Evolutionary conservation across 2,113 vertebrate genomes (phyloP), one percentile per base, ranked within the genome.

Genomic region (Coptodon rendalli): DNA sequence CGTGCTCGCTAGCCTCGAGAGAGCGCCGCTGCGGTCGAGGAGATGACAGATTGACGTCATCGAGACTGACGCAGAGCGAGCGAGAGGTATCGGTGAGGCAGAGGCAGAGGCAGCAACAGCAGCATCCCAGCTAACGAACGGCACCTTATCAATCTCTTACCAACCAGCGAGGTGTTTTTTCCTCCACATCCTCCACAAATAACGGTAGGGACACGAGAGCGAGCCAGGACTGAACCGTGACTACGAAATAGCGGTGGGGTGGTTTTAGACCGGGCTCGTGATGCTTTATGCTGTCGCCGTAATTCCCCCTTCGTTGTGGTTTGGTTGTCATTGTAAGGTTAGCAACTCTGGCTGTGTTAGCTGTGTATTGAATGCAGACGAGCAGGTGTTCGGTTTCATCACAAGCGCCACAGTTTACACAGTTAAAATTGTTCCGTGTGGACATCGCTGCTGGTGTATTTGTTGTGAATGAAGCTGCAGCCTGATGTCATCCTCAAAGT

Each of bases 11-110:
- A 59, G 66, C 66, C 87, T 89, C 54, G 84, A 50, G 91, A 89
- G 68, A 88, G 81, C 80, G 53, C 79, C 82, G 81, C 87, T 93
- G 92, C 90, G 89, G 93, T 91, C 36, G 78, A 80, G 84, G 38
- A 13, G 84, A 85, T 87, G 95, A 90, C 89, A 91, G 80, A 89
- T 71, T 96, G 96, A 97, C 96, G 96, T 96, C 96, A 97, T 90
- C 91, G 87, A 43, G 40, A 90, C 92, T 94, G 95, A 95, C 95
- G 94, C 95, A 95, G 94, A 84, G 90, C 83, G 83, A 91, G 88
- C 57, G 38, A 68, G 86, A 83, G 73, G 71, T 24, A 79, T 86
- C 80, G 12, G 82, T 81, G 86, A 86, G 81, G 80, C 80, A 91
- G 48, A 61, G 79, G 78, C 80, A 38, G 84, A 83, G 86, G 81